Evolutionary conservation across 2,113 vertebrate genomes (phyloP).

Genomic region (Cepphus grylle): DNA sequence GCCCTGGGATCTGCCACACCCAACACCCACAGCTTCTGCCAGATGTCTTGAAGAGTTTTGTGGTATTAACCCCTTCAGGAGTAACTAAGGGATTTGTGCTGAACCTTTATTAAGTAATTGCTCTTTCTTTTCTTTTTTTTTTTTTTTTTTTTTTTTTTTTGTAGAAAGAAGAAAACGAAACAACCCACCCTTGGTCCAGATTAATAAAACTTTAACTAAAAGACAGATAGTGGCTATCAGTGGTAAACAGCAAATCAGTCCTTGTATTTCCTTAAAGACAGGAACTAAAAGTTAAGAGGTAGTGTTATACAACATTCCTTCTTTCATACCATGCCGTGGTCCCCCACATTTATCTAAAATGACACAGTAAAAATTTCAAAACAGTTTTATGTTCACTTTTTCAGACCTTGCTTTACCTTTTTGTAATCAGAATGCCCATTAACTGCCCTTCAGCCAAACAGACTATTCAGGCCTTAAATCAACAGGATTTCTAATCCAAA

Average conservation of each 20-base stretch:
- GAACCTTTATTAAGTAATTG: neutral
- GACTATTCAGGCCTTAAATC: constrained; percentile 13
- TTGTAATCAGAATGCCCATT: neutral
- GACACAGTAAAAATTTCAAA: neutral
- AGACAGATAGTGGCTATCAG: neutral
- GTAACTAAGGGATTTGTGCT: neutral
- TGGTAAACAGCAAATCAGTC: neutral
- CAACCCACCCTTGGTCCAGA: no score
- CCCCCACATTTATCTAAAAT: neutral
- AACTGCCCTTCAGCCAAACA: constrained; percentile 1
- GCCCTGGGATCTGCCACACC: constrained; percentile 80
- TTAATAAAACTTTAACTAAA: neutral
- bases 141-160: neutral
- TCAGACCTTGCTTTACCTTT: neutral
- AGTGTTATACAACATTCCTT: neutral
- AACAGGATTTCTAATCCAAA: constrained; percentile 26
- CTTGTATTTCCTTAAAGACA: neutral
- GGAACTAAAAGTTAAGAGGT: neutral
- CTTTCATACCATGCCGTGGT: neutral
- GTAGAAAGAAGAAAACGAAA: neutral
- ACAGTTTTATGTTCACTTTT: neutral
- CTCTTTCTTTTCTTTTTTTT: no score
- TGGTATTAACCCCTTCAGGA: constrained; percentile 70
- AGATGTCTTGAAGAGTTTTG: constrained; percentile 80
- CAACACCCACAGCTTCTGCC: constrained; percentile 82